These are phyloP conservation scores for Atrichornis clamosus DNA, from an alignment of 2,113 vertebrate genomes.

Conservation along the genomic window DNA sequence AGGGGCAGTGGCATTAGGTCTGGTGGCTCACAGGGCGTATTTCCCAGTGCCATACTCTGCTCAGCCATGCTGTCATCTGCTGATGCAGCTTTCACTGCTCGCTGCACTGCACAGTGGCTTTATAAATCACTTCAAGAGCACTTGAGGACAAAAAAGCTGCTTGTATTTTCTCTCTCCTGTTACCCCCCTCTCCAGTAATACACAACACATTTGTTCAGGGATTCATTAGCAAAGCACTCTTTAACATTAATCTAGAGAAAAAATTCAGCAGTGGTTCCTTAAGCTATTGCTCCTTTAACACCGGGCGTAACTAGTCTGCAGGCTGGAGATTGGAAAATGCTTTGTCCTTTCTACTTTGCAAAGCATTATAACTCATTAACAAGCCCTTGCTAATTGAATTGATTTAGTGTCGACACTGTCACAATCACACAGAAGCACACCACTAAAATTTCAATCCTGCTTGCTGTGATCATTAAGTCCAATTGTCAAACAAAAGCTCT, in stretches of 20 bases:
- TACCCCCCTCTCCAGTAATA: not conserved
- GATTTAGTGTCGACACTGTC: conserved; percentile 75
- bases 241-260: conserved; percentile 61
- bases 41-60: not conserved
- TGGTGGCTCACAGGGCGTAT: not conserved
- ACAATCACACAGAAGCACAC: conserved; percentile 57
- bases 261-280: conserved; percentile 52
- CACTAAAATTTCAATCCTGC: conserved; percentile 63
- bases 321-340: conserved; percentile 37
- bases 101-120: not conserved
- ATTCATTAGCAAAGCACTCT: conserved; percentile 61
- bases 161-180: conserved; percentile 3
- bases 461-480: conserved; percentile 67
- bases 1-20: not conserved
- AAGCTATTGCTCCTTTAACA: conserved; percentile 19
- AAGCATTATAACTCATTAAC: conserved; percentile 72
- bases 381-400: conserved; percentile 77
- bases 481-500: conserved; percentile 58
- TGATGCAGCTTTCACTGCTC: not conserved
- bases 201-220: conserved; percentile 43
- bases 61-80: conserved; percentile 10
- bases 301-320: conserved; percentile 14
- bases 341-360: conserved; percentile 66
- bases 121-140: conserved; percentile 55
- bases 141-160: conserved; percentile 67